These are phyloP conservation scores for Orthosia gracilis DNA, from an alignment of 2,888 invertebrate genomes.

Conservation along the genomic window DNA sequence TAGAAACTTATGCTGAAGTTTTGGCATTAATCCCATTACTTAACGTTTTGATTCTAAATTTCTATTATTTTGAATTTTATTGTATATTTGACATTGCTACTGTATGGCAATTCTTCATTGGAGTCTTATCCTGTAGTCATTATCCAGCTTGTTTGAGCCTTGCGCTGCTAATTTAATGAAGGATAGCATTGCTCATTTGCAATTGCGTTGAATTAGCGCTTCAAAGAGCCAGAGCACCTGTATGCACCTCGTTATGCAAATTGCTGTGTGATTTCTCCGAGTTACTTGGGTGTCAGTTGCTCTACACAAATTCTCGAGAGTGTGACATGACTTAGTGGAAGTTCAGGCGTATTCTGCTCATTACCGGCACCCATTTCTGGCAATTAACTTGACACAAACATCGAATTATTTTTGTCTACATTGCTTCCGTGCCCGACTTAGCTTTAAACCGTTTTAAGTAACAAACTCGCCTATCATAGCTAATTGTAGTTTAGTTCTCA, in stretches of 20 bases:
- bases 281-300: slow-evolving; percentile 62
- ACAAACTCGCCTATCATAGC: background rate
- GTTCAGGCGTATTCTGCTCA: slow-evolving; percentile 44
- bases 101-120: background rate
- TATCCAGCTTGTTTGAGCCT: slow-evolving; percentile 19
- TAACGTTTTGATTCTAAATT: slow-evolving; percentile 8
- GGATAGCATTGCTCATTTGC: slow-evolving; percentile 68
- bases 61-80: background rate
- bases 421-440: slow-evolving; percentile 15
- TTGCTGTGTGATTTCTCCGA: slow-evolving; percentile 70
- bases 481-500: background rate
- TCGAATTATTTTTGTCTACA: slow-evolving; percentile 20
- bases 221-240: slow-evolving; percentile 68
- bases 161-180: slow-evolving; percentile 64
- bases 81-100: too few species aligned
- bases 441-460: slow-evolving; percentile 5
- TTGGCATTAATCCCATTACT: slow-evolving; percentile 15
- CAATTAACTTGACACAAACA: slow-evolving; percentile 47
- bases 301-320: slow-evolving; percentile 59
- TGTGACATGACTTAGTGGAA: slow-evolving; percentile 41
- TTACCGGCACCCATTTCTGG: slow-evolving; percentile 33
- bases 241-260: slow-evolving; percentile 74
- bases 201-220: slow-evolving; percentile 61
- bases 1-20: slow-evolving; percentile 15
- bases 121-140: slow-evolving; percentile 18